Conservation (phyloP, 2,888 invertebrate species). For the Epirrita christyi region DNA sequence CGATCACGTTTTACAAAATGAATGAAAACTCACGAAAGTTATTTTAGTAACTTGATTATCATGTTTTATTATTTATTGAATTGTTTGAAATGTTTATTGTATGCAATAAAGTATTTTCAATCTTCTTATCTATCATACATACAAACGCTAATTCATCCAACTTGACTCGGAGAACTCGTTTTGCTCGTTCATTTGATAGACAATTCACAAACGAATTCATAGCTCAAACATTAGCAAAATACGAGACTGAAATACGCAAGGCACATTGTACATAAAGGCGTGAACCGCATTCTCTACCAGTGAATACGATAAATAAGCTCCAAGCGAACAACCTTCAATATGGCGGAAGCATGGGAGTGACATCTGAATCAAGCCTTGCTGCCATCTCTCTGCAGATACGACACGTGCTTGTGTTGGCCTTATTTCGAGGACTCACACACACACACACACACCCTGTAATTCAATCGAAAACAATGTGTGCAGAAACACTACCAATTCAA, state of each 20-base stretch:
- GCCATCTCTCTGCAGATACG: slow-evolving; percentile 36
- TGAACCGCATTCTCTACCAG: slow-evolving; percentile 27
- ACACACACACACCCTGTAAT: too few relatives aligned
- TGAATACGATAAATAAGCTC: slow-evolving; percentile 39
- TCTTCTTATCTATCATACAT: too few relatives aligned
- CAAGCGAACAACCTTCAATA: slow-evolving; percentile 45
- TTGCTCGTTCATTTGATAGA: not conserved
- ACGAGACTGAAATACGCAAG: slow-evolving; percentile 14
- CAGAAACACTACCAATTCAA: not conserved
- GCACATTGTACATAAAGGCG: slow-evolving; percentile 24
- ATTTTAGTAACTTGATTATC: too few relatives aligned
- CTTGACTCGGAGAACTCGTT: too few relatives aligned
- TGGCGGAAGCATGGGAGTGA: slow-evolving; percentile 55
- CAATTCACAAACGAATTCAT: slow-evolving; percentile 8
- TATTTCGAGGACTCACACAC: slow-evolving; percentile 21
- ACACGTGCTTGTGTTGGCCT: slow-evolving; percentile 32
- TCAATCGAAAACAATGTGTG: slow-evolving; percentile 10
- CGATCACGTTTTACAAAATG: too few relatives aligned
- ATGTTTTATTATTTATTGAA: too few relatives aligned
- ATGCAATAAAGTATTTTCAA: too few relatives aligned
- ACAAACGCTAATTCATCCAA: too few relatives aligned
- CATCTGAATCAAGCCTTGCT: slow-evolving; percentile 56
- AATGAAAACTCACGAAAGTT: too few relatives aligned
- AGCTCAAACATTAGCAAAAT: slow-evolving; percentile 12
- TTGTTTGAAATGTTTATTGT: too few relatives aligned